Base-by-base conservation (phyloP, 2,113 vertebrate species). In the Halichoerus grypus region DNA sequence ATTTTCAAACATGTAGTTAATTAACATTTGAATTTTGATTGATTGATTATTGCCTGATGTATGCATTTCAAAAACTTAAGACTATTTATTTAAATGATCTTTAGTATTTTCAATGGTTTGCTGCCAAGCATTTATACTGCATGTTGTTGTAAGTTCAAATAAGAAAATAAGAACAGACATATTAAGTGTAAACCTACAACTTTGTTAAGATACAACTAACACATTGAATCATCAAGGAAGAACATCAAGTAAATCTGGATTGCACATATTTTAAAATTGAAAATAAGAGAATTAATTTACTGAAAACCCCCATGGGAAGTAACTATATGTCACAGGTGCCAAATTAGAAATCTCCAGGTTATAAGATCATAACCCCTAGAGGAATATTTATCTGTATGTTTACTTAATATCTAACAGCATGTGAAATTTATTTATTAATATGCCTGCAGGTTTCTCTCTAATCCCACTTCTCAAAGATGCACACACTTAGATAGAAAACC, bases 391-490 rank as follows among this genome's bases (percentile, higher is more conserved):
- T 98, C 76, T 5, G 98, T 98, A 98, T 99, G 98, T 99, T 99
- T 99, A 99, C 98, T 99, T 99, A 99, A 99, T 99, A 99, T 99
- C 98, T 98, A 99, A 98, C 98, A 99, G 98, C 98, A 98, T 99
- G 98, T 98, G 98, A 99, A 99, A 99, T 99, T 98, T 99, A 99
- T 99, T 99, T 99, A 99, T 99, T 99, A 99, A 99, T 99, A 98
- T 98, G 98, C 99, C 98, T 99, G 98, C 98, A 99, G 99, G 98
- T 99, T 99, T 98, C 95, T 98, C 97, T 99, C 98, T 99, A 99
- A 99, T 99, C 99, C 98, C 79, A 95, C 98, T 98, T 98, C 98
- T 99, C 98, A 98, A 67, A 99, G 98, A 99, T 98, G 80, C 98
- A 98, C 98, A 98, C 93, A 98, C 69, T n/a, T 33, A 98, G 98